These are phyloP conservation scores for Sebastes umbrosus DNA, from an alignment of 2,797 vertebrate genomes.

Conservation along the genomic window DNA sequence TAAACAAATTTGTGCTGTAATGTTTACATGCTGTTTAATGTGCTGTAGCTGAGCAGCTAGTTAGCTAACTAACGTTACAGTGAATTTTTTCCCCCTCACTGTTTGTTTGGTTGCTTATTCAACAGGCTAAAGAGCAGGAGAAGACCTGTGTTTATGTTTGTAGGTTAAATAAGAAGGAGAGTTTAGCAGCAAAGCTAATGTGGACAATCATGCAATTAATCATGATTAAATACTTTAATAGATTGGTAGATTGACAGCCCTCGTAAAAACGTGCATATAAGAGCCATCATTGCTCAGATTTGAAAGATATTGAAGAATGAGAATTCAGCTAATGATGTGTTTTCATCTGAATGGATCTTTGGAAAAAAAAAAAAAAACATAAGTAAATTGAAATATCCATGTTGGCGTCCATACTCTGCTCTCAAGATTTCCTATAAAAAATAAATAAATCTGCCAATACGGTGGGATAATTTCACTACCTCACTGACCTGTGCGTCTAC, in stretches of 20 bases:
- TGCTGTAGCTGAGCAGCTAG: too few relatives aligned
- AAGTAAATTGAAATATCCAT: neutral
- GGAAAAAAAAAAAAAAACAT: neutral
- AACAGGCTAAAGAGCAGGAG: neutral
- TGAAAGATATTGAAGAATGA: neutral
- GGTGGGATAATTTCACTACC: neutral
- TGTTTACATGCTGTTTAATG: neutral
- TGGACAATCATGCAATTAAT: neutral
- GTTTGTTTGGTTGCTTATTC: too few relatives aligned
- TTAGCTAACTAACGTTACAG: too few relatives aligned
- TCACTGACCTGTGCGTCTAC: too few relatives aligned
- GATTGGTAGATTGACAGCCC: too few relatives aligned
- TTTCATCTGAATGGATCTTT: neutral
- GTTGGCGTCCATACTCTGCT: neutral
- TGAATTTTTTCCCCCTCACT: too few relatives aligned
- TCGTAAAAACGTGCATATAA: neutral
- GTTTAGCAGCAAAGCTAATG: neutral
- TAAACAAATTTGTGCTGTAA: too few relatives aligned
- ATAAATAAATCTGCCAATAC: neutral
- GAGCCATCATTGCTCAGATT: neutral
- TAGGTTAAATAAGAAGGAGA: neutral
- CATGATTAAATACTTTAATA: too few relatives aligned
- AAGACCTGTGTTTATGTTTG: neutral
- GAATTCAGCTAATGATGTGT: neutral
- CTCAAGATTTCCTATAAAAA: neutral